Evolutionary conservation across 2,888 invertebrate genomes (phyloP), one percentile per base, ranked within the genome.

Genomic region (Drosophila quinaria): DNA sequence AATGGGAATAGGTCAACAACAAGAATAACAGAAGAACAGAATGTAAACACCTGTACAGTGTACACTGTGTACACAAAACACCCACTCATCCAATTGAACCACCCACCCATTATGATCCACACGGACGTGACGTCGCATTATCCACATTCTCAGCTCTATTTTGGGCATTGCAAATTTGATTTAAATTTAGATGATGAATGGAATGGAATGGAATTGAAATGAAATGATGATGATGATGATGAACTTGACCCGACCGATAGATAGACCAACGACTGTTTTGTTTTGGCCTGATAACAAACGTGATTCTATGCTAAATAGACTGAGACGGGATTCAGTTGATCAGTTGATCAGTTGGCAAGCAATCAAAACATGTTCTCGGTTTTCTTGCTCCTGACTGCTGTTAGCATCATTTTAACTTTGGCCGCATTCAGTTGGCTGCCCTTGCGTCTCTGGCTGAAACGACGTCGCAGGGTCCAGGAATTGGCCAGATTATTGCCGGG

Each of bases 401-500:
- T 37, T 1, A 65, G 71, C 54, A 25, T 47, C 1, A 37, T 80
- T 11, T 47, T 81, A 41, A 31, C 55, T 0, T 19, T 73, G 41
- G 47, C 42, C 1, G n/a, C 31, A 0, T 29, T 66, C 13, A 42
- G 49, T 17, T 79, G 66, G 70, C 35, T 46, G 0, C 46, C 74
- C 0, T 9, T 67, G 44, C 11, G 37, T 13, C 33, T 10, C 4
- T 70, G 70, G 68, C 25, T 74, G 60, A 52, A 61, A 0, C 80
- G 54, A 0, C 72, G 63, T n/a, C 56, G 64, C 19, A 70, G 77
- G 8, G 69, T 60, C 8, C 54, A 59, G 15, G 31, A 78, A 15
- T 61, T 89, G 44, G 74, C 80, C 0, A 61, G 63, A 0, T 17
- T 78, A 3, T 78, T 91, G 56, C 61, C 70, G 4, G 91, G 90